Evolutionary conservation across 2,113 vertebrate species (phyloP), one percentile per base, ranked within the genome.

Genomic region (Apistogramma diplotaenia): DNA sequence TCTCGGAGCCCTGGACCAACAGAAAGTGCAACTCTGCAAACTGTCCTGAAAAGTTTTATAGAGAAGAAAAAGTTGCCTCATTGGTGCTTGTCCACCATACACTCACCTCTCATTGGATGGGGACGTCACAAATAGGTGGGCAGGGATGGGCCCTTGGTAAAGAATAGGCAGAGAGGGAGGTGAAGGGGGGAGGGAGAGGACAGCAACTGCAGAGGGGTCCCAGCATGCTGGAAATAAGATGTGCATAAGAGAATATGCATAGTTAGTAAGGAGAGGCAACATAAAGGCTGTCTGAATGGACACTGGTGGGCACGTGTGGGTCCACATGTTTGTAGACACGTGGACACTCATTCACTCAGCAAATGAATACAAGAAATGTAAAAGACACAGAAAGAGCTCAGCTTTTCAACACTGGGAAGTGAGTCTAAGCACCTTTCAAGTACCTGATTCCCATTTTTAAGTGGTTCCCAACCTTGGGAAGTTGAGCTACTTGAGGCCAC

Each of bases 21-120:
- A 94, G 93, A 95, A 95, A 95, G 94, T 95, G 95, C 94, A 92
- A 95, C 89, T 89, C 87, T 79, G 85, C 92, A 93, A 92, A 93
- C 86, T 89, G 86, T 91, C 84, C 84, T 55, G 82, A 93, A 94
- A 90, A 93, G 92, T 95, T 96, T 96, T 95, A 95, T 96, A 95
- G 93, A 91, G 87, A 88, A 89, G 89, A 89, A 92, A 91, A 88
- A 87, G 88, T 78, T 59, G 85, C 77, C 92, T 81, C 85, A 94
- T 93, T 91, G 92, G 91, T 93, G 87, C 84, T 83, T 67, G 83
- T 83, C 81, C 87, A 79, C 71, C 86, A 65, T 78, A 77, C 59
- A 70, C 75, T 76, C 81, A 43, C 18, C 51, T 46, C 88, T 85
- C 87, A 96, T 96, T 96, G 95, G 95, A 89, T 82, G 90, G 81